Evolutionary conservation across 2,888 invertebrate species (phyloP), one percentile per base, ranked within the genome.

Genomic region (Lithophane ornitopus): DNA sequence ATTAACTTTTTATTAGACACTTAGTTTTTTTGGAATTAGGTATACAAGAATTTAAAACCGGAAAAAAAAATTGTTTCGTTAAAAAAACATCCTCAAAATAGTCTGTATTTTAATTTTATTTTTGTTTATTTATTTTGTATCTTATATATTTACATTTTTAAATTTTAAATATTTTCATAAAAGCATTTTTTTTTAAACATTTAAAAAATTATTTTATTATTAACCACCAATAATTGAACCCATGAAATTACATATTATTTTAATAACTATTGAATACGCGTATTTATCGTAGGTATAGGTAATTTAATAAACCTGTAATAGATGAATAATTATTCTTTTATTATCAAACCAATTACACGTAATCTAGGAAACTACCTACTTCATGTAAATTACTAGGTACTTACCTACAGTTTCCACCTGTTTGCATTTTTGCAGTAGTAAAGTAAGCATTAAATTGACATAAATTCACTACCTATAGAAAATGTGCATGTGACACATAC

Each of bases 321-420:
- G 41, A 11, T 9, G 1, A 16, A 44, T 74, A 52, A 52, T 34
- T 16, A 74, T 74, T 61, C 7, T 14, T 74, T 12, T 26, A 44
- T 44, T 54, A 26, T 46, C 63, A 56, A 28, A 22, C 26, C 26
- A 76, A 63, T 63, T 56, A 54, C 2, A 62, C 46, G 14, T 39
- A 46, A 76, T 63, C 52, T 56, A 22, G 16, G 9, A 46, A 63
- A 22, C 34, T 34, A 46, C 22, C 39, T 39, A 9, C 9, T 52
- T 3, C n/a, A 54, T 39, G 44, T 44, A 61, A 52, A 74, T 74
- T 61, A 54, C 12, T 16, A n/a, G 2, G 3, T 52, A 34, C 34
- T 3, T 12, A n/a, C 4, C 12, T 56, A 56, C 26, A 26, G 6
- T 49, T 41, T 41, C 16, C n/a, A 4, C 12, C 28, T 41, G 9